Base-by-base conservation (phyloP, 1,140 invertebrate species). In the Drosophila neocordata region DNA sequence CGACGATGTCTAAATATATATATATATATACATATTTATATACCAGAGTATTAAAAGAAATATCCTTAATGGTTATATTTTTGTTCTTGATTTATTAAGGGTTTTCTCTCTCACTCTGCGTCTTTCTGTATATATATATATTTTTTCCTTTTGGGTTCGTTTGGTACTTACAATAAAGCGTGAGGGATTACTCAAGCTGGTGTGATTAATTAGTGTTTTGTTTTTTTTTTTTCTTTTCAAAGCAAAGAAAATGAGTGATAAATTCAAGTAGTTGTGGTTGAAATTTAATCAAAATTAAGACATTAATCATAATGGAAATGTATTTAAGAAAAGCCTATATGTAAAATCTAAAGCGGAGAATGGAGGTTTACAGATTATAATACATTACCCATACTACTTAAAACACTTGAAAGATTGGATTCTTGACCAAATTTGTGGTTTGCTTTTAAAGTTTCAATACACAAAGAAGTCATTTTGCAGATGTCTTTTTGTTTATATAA, bases 31-130 rank as follows among this genome's bases (percentile, higher is more conserved):
- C 20, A 67, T 53, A 44, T 63, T 52, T 44, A 52, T 71, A 63
- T 41, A 41, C 22, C 38, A 48, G 41, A 20, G 15, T 48, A 48
- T 48, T 48, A 52, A 34, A 58, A 18, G 52, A 31, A 65, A 71
- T 82, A 72, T 84, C 71, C 65, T 57, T 79, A 79, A 78, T 83
- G 60, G 62, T 66, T 67, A 35, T 69, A 22, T 69, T 58, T 61
- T 66, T 58, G 15, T 38, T 44, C 38, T 63, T 83, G 72, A 84
- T 77, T 83, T 84, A 85, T 83, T 72, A 73, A 65, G 56, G 75
- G 12, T 18, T 18, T 44, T 18, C 27, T 38, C 18, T 48, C 41
- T 20, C 18, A 11, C 13, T 7, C 13, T 44, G 0, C 6, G 0
- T 20, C 41, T 48, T 6, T 48, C 15, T 20, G 3, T 31, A 3